phyloP scores from a whole-genome alignment of 2,888 invertebrate genomes.

The Ophioninae sp. region DNA sequence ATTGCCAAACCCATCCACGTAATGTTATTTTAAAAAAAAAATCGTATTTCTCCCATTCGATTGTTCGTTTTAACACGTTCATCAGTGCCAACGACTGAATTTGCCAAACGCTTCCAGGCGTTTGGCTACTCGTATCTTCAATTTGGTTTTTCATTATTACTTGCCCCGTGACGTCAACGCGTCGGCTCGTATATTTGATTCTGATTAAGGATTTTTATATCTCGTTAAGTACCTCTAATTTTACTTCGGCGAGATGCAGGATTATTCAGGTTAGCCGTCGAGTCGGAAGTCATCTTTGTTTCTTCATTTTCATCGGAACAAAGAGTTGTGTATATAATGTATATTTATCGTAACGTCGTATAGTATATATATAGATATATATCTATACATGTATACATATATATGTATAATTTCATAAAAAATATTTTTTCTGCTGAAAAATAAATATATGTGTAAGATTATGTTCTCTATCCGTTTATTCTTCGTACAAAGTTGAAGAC shows the following conservation, averaged over 20 bases:
- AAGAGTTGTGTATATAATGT: conserved; percentile 60
- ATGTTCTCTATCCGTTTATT: background rate
- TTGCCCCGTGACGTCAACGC: conserved; percentile 5
- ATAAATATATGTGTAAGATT: conserved; percentile 49
- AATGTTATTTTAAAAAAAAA: conserved; percentile 17
- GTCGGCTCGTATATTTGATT: conserved; percentile 25
- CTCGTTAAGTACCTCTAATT: conserved; percentile 18
- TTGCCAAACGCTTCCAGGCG: conserved; percentile 73
- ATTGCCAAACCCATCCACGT: conserved; percentile 8
- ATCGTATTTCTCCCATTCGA: conserved; percentile 32
- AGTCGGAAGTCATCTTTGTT: conserved; percentile 26
- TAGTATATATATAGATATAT: conserved; percentile 26
- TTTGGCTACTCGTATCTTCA: conserved; percentile 32
- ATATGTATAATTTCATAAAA: conserved; percentile 15
- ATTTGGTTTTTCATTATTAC: background rate
- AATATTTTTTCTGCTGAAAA: conserved; percentile 56
- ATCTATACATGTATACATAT: background rate
- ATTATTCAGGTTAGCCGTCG: background rate
- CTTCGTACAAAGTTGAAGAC: background rate
- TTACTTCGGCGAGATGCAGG: conserved; percentile 1
- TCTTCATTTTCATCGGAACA: conserved; percentile 28
- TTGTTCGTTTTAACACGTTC: conserved; percentile 36
- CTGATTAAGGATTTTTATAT: conserved; percentile 4
- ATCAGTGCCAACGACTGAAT: conserved; percentile 74
- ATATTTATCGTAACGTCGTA: conserved; percentile 49